Percentiles rank a stretch among this genome's conserved stretches.
Conservation (phyloP, 2,888 invertebrate species). For the Julus scanicus region DNA sequence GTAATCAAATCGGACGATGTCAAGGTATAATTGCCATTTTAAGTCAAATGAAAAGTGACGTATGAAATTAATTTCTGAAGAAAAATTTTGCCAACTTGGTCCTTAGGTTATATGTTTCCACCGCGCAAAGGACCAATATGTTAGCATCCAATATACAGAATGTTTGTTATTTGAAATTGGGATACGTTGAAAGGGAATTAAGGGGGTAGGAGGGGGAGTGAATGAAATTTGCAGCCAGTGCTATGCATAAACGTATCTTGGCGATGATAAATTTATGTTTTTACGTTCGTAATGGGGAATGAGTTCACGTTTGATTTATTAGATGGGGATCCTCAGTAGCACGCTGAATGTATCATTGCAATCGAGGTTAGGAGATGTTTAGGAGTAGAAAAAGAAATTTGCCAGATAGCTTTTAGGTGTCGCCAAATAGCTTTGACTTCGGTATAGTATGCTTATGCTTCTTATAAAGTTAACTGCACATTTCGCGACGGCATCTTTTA, state of each 20-base stretch:
- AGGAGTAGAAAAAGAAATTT: slow-evolving; percentile 19
- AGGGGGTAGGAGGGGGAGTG: not conserved
- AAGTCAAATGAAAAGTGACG: slow-evolving; percentile 39
- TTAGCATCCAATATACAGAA: not conserved
- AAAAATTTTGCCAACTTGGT: not conserved
- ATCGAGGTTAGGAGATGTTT: slow-evolving; percentile 20
- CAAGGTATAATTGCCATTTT: not conserved
- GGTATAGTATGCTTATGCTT: not conserved
- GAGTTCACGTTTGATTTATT: slow-evolving; percentile 38
- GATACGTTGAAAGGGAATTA: not conserved
- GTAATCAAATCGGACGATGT: slow-evolving; percentile 20
- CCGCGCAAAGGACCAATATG: too few species aligned
- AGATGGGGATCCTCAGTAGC: slow-evolving; percentile 36
- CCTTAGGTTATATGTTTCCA: too few species aligned
- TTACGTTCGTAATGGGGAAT: slow-evolving; percentile 45
- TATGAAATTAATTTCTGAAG: slow-evolving; percentile 8
- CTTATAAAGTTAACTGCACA: slow-evolving; percentile 16
- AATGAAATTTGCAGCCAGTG: not conserved
- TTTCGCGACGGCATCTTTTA: slow-evolving; percentile 19
- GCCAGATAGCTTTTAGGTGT: slow-evolving; percentile 36
- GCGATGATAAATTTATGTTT: slow-evolving; percentile 40
- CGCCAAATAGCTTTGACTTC: not conserved
- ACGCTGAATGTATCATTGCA: not conserved
- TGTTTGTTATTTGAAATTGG: slow-evolving; percentile 31
- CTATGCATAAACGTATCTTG: not conserved